Conservation (phyloP, 2,113 vertebrate genomes). For the Hemiprocne comata region DNA sequence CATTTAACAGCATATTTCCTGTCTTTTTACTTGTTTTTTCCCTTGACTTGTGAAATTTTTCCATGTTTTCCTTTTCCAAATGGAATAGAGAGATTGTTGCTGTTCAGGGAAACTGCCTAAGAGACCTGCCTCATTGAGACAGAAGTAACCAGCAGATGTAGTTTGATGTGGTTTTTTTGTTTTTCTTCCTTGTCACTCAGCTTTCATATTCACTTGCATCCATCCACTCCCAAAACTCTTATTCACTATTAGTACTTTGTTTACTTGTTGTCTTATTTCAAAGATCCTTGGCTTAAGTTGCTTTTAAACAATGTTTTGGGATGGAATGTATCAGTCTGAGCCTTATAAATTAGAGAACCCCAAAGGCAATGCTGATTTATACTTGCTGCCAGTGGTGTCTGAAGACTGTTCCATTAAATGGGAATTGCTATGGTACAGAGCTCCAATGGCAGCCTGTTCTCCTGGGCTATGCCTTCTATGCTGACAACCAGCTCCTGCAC, state of each 20-base stretch:
- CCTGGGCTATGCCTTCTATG: not conserved
- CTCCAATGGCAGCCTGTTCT: not conserved
- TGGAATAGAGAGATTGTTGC: not conserved
- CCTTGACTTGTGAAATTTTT: slow-evolving; percentile 1
- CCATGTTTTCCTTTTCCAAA: slow-evolving; percentile 15
- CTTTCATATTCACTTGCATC: not conserved
- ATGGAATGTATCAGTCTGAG: not conserved
- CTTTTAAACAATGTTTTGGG: not conserved
- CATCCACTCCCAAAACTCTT: not conserved
- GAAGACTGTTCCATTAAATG: not conserved
- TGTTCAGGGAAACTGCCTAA: not conserved
- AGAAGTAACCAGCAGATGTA: not conserved
- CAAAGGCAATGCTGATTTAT: not conserved
- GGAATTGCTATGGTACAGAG: not conserved
- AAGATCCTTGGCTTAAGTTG: not conserved
- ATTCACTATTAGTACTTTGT: not conserved
- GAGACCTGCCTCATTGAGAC: not conserved
- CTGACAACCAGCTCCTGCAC: not conserved
- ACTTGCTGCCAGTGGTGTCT: not conserved
- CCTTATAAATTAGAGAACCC: not conserved
- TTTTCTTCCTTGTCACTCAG: slow-evolving; percentile 1
- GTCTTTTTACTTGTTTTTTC: not conserved
- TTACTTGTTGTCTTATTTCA: slow-evolving; percentile 2
- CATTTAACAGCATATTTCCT: not conserved
- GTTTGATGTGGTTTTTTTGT: not conserved